Base-by-base conservation (phyloP, 1,140 invertebrate species). In the Gonioctena quinquepunctata region DNA sequence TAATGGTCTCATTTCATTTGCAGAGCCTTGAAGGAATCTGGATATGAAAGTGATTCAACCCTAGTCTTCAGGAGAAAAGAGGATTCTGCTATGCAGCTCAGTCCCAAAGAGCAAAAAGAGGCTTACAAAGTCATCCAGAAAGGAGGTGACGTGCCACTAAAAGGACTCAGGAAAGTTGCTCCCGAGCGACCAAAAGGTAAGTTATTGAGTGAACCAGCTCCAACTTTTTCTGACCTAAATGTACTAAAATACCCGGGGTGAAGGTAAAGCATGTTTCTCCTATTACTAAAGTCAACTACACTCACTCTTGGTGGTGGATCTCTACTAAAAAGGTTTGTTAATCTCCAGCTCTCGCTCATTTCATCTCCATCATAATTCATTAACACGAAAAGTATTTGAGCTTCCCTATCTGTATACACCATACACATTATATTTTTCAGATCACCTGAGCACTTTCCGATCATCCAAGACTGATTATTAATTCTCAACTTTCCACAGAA, bases 31-130 rank as follows among this genome's bases (percentile, higher is more conserved):
- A 96, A 95, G 84, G 94, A 95, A 82, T 92, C 92, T 1, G 94
- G 94, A 13, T 96, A 96, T 82, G 94, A 95, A 82, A 95, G 93
- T 76, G 94, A 96, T 82, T 95, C 94, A 1, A 95, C 93, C 11
- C 85, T 96, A 67, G 89, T 95, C 61, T 94, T 96, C 79, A 89
- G 92, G 73, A 88, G 92, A 68, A 88, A 90, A 64, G 89, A 90
- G 75, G 87, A 89, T 26, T 87, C 87, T 42, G 85, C 85, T 74
- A 89, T 88, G 72, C 90, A 90, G 4, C 79, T 94, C 19, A 94
- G 91, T 69, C 93, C 93, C 0, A 86, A 89, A 3, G 92, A 96
- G 77, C 90, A 94, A 76, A 88, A 90, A 70, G 89, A 91, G 67
- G 90, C 91, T 8, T 98, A 98, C 82, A 91, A 92, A 81, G 90